Evolutionary conservation across 2,113 vertebrate genomes (phyloP).

Genomic region (Podiceps cristatus): DNA sequence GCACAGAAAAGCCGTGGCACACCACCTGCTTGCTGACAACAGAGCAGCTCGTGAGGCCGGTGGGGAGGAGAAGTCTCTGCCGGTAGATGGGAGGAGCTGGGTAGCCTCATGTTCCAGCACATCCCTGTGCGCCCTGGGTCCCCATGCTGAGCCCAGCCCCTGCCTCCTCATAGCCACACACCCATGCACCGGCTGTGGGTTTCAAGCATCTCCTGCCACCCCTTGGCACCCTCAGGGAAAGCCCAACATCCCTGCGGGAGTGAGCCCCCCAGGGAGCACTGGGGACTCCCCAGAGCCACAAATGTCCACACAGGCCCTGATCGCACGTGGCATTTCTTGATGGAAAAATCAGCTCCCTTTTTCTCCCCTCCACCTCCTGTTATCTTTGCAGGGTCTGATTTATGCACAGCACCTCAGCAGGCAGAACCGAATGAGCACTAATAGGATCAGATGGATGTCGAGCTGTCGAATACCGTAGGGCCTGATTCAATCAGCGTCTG

Average conservation of each 20-base stretch:
- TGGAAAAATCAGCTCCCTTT: neutral
- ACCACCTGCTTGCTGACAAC: neutral
- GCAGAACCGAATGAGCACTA: slow-evolving; percentile 34
- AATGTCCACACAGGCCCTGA: neutral
- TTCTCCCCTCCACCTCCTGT: neutral
- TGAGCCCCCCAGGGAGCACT: neutral
- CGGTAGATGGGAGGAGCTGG: neutral
- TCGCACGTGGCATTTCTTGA: neutral
- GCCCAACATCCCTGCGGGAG: neutral
- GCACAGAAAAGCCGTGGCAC: neutral
- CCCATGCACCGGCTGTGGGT: rapidly evolving
- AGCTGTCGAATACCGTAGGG: slow-evolving; percentile 46
- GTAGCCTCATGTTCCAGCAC: neutral
- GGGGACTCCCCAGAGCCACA: neutral
- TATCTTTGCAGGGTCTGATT: slow-evolving; percentile 42
- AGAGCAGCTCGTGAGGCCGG: rapidly evolving
- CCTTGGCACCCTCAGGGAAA: rapidly evolving
- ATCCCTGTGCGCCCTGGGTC: neutral
- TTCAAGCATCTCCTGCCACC: neutral
- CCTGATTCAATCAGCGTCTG: slow-evolving; percentile 52
- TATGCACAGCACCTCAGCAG: slow-evolving; percentile 37
- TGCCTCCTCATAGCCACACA: neutral
- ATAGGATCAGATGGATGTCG: slow-evolving; percentile 63
- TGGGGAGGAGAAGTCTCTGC: neutral
- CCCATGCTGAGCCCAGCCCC: neutral